Percentiles rank a stretch among this genome's conserved stretches.
These are phyloP conservation scores for Erythrocercus mccallii DNA, from an alignment of 2,113 vertebrate genomes.

Conservation along the genomic window DNA sequence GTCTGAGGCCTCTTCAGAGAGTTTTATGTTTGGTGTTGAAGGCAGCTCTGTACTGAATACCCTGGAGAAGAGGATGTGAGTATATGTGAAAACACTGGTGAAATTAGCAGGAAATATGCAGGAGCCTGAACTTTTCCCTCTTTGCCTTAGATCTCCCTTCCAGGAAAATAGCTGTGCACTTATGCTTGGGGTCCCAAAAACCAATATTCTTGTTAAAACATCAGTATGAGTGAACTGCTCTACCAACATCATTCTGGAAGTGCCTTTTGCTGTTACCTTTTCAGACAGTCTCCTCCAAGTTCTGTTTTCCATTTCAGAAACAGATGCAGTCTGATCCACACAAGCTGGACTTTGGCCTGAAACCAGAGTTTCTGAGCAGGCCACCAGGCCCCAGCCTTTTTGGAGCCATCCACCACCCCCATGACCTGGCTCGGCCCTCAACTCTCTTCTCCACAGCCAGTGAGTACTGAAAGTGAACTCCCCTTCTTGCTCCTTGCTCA, in stretches of 20 bases:
- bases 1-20: neutral
- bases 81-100: neutral
- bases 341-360: constrained; percentile 97
- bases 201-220: neutral
- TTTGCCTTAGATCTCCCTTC: neutral
- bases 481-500: neutral
- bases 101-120: neutral
- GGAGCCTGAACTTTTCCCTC: neutral
- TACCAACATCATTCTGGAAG: neutral
- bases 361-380: constrained; percentile 93
- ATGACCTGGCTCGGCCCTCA: constrained; percentile 91
- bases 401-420: constrained; percentile 92
- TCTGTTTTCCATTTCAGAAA: constrained; percentile 79
- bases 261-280: neutral
- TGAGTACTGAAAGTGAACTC: constrained; percentile 68
- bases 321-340: constrained; percentile 98
- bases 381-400: constrained; percentile 93
- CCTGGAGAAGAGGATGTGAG: neutral
- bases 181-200: neutral
- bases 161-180: neutral
- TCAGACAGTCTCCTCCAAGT: neutral
- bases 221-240: neutral
- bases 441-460: constrained; percentile 94
- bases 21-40: neutral
- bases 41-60: neutral